Base-by-base conservation (phyloP, 2,797 vertebrate species). In the Syndactyla subalaris region DNA sequence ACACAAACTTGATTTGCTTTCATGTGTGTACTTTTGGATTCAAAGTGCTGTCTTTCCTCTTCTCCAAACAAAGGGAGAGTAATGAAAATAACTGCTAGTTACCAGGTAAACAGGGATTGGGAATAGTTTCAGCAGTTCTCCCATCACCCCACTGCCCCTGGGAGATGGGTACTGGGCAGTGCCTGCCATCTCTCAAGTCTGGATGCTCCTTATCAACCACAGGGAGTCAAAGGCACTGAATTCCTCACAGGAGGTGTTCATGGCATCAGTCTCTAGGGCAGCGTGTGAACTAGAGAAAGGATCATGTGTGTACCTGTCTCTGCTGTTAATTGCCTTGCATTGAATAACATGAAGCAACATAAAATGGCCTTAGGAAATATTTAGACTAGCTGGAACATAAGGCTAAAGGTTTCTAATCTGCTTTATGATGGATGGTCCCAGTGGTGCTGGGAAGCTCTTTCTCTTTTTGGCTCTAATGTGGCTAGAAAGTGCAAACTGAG, bases 301-400 rank as follows among this genome's bases (percentile, higher is more conserved):
- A 54, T 65, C 82, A 6, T 74, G 66, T 26, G 70, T 55, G 55
- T 87, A 61, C 59, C 78, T 87, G 86, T 86, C 95, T 91, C 95
- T 85, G 89, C 87, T 92, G 43, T 88, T 96, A 92, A 94, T 95
- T 93, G 79, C 73, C 62, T 92, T 59, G 80, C 85, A 21, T 7
- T 55, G 87, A 85, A 85, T 70, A 66, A 85, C 92, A 62, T 36
- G 86, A 67, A 85, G 48, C 73, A 30, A 78, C 73, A 55, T 12
- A n/a, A 89, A 91, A 67, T 57, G 76, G 85, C 96, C 85, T 55
- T 27, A 94, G 95, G 93, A 95, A 81, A 77, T 89, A 62, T 72
- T 91, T 65, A 81, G 87, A 67, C 22, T 57, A 57, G 59, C 59
- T 86, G 89, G 95, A 81, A 95, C 92, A 84, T 52, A 92, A 92